phyloP scores from a whole-genome alignment of 1,140 invertebrate species.

The Colletes gigas region DNA sequence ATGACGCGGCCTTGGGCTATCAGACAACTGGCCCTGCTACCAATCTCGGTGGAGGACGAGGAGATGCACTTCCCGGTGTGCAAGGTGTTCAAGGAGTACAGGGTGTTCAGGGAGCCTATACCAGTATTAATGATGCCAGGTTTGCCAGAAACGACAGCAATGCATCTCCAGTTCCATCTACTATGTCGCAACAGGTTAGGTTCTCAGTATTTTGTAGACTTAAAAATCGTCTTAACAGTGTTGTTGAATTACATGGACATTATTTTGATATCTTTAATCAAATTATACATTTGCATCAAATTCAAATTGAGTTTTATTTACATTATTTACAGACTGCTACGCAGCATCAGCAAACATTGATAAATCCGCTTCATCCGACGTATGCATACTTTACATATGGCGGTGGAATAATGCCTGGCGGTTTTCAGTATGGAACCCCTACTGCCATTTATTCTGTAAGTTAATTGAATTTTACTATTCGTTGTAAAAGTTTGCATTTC shows the following conservation, averaged over 20 bases:
- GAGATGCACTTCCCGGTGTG: slow-evolving; percentile 85
- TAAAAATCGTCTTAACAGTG: neutral
- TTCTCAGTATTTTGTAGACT: slow-evolving; percentile 12
- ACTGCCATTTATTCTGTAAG: slow-evolving; percentile 86
- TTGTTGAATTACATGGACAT: slow-evolving; percentile 26
- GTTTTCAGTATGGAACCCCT: slow-evolving; percentile 88
- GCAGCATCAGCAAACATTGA: slow-evolving; percentile 84
- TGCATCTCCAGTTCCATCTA: slow-evolving; percentile 89
- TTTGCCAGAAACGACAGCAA: slow-evolving; percentile 91
- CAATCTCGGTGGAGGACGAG: slow-evolving; percentile 82
- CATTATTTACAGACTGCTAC: slow-evolving; percentile 80
- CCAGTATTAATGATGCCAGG: slow-evolving; percentile 87
- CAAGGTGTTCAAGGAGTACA: slow-evolving; percentile 79
- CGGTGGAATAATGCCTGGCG: slow-evolving; percentile 85
- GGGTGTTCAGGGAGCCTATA: slow-evolving; percentile 84
- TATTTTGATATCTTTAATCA: slow-evolving; percentile 3
- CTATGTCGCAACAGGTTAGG: slow-evolving; percentile 86
- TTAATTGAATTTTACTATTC: slow-evolving; percentile 27
- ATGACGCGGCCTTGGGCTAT: slow-evolving; percentile 79
- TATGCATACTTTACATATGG: slow-evolving; percentile 87
- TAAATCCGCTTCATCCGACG: slow-evolving; percentile 83
- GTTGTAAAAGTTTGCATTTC: neutral
- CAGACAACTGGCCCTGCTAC: slow-evolving; percentile 80
- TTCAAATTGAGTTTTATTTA: neutral
- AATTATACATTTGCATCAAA: neutral